These are phyloP conservation scores for Metellina segmentata DNA, from an alignment of 2,888 invertebrate genomes.

Conservation along the genomic window DNA sequence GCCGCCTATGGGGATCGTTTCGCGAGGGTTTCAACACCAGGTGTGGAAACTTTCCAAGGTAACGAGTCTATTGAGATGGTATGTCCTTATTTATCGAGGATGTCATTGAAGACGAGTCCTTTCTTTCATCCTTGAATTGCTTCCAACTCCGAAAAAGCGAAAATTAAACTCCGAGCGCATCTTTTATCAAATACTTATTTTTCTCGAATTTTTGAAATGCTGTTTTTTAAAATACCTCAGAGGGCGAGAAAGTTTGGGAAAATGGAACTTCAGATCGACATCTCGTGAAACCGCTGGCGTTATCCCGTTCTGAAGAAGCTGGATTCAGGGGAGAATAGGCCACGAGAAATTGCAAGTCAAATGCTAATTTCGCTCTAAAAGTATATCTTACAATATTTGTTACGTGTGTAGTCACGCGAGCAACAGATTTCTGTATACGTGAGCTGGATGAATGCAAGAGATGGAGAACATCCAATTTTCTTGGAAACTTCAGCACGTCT, in stretches of 20 bases:
- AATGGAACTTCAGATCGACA: constrained; percentile 3
- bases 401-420: neutral
- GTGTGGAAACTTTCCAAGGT: neutral
- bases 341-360: neutral
- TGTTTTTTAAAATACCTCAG: constrained; percentile 35
- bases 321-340: neutral
- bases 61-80: neutral
- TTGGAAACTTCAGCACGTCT: neutral
- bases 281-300: neutral
- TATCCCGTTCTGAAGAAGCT: constrained; percentile 5
- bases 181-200: constrained; percentile 14
- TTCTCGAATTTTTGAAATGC: constrained; percentile 5
- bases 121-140: constrained; percentile 18
- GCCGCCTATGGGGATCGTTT: constrained; percentile 20
- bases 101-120: neutral
- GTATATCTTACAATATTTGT: neutral
- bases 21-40: constrained; percentile 24
- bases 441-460: constrained; percentile 10
- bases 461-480: neutral
- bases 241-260: neutral
- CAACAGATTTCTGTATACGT: constrained; percentile 38
- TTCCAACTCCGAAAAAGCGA: constrained; percentile 10
- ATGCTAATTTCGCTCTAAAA: neutral
- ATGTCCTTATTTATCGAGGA: constrained; percentile 37
- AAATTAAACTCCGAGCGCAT: constrained; percentile 22